A percentile compares a stretch with the other conserved stretches of the same genome.
Evolutionary conservation across 2,113 vertebrate genomes (phyloP).

Genomic region (Falcunculus frontatus): DNA sequence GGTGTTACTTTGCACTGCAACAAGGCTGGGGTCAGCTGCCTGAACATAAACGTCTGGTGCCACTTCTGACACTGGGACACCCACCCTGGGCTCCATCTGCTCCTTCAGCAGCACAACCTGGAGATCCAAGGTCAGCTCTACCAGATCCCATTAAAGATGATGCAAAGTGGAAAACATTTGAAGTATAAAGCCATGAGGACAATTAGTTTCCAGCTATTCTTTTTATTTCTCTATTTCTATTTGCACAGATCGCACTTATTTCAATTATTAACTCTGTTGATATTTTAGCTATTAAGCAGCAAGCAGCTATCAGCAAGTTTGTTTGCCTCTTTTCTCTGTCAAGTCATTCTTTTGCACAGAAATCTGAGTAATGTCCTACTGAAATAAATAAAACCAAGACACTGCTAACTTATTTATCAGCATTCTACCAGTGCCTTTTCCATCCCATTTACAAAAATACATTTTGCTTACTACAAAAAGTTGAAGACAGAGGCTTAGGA

Average conservation of each 20-base stretch:
- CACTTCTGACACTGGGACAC: accelerated
- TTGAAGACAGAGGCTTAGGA: not conserved
- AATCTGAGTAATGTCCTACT: not conserved
- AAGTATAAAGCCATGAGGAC: not conserved
- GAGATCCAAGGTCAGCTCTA: not conserved
- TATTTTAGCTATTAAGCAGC: not conserved
- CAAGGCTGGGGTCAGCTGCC: not conserved
- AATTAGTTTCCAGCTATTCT: not conserved
- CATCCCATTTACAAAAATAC: not conserved
- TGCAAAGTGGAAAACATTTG: not conserved
- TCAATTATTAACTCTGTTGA: not conserved
- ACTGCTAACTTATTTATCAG: not conserved
- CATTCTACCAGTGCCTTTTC: not conserved
- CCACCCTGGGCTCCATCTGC: not conserved
- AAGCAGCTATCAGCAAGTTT: not conserved
- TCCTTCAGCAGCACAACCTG: not conserved
- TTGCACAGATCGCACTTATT: not conserved
- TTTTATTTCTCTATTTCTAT: not conserved
- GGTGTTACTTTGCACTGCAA: not conserved
- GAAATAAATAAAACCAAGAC: not conserved
- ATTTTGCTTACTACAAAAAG: not conserved
- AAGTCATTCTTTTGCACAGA: not conserved
- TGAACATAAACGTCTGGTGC: not conserved
- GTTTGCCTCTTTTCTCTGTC: not conserved
- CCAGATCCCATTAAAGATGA: not conserved